Evolutionary conservation across 1,140 invertebrate genomes (phyloP), one percentile per base, ranked within the genome.

Genomic region (Cardiocondyla obscurior): DNA sequence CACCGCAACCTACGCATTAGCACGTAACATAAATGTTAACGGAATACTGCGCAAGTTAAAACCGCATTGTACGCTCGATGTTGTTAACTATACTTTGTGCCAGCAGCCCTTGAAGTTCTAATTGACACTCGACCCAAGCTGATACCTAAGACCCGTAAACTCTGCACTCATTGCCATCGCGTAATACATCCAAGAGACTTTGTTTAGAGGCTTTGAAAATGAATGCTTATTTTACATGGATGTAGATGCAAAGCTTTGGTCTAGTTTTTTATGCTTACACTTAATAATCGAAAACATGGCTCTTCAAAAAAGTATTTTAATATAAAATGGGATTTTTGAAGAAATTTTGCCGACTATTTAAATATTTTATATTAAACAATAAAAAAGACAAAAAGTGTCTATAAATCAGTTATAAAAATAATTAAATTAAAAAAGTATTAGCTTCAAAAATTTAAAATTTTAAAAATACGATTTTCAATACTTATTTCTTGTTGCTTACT

Each of bases 11-110:
- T 44, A 53, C 30, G 53, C 62, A 22, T 30, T 22, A 70, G 36
- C 64, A 49, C 14, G 67, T 42, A 84, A 73, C 77, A 53, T 84
- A 82, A 81, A 84, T 82, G 82, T 84, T 70, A 84, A 84, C 65
- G 28, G 42, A 72, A 57, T 79, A 10, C 39, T 16, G 64, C 46
- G 74, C 19, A 28, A 74, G 42, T 46, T 64, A 62, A 74, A 39
- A 30, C 19, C 53, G 12, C 42, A 64, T 30, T 76, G 33, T 64
- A 28, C 22, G 19, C 57, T 36, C 28, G 73, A 76, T 42, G 28
- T 76, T 62, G 62, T 22, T 16, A 49, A 49, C 42, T 76, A 10
- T 36, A 58, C 16, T 36, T 19, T 2, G 28, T 49, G 28, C 39
- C 28, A 12, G 36, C 57, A 58, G 8, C 19, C 19, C 57, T 76